Percentiles rank a stretch among this genome's conserved stretches.
phyloP scores from a whole-genome alignment of 2,888 invertebrate species.

The Cerastis leucographa region DNA sequence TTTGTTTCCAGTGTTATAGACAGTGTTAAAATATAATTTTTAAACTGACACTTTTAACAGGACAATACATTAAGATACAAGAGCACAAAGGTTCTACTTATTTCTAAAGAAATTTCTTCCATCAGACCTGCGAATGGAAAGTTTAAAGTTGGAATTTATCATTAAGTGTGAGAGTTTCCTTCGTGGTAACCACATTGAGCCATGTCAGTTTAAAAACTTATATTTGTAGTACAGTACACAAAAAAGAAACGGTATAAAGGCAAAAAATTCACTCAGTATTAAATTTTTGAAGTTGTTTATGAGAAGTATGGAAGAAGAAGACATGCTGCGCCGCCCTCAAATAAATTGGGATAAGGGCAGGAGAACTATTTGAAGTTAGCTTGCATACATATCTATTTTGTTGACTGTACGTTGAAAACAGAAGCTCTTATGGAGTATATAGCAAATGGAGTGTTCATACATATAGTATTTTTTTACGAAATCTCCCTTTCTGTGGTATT shows the following conservation, averaged over 20 bases:
- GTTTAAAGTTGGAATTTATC: too few species aligned
- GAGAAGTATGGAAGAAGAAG: too few species aligned
- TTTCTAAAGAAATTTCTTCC: too few species aligned
- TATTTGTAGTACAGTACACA: neutral
- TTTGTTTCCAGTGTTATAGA: too few species aligned
- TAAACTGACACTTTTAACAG: too few species aligned
- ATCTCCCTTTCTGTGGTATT: neutral
- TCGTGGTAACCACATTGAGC: too few species aligned
- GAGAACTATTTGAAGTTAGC: neutral
- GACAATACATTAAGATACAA: too few species aligned
- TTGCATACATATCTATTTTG: neutral
- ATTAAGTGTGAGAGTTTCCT: too few species aligned
- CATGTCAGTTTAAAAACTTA: too few species aligned
- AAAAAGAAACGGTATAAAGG: neutral
- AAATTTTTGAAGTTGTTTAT: neutral
- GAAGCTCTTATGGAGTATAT: conserved; percentile 3
- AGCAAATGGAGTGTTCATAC: conserved; percentile 12
- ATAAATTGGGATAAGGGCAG: neutral
- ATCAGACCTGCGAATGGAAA: too few species aligned
- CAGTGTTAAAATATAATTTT: too few species aligned
- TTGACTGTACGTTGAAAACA: neutral
- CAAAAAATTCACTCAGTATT: neutral
- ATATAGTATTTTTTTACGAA: neutral
- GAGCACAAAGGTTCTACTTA: too few species aligned
- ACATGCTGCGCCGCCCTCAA: neutral